Conservation (phyloP, 2,888 invertebrate species). For the Quadroppia sp. region DNA sequence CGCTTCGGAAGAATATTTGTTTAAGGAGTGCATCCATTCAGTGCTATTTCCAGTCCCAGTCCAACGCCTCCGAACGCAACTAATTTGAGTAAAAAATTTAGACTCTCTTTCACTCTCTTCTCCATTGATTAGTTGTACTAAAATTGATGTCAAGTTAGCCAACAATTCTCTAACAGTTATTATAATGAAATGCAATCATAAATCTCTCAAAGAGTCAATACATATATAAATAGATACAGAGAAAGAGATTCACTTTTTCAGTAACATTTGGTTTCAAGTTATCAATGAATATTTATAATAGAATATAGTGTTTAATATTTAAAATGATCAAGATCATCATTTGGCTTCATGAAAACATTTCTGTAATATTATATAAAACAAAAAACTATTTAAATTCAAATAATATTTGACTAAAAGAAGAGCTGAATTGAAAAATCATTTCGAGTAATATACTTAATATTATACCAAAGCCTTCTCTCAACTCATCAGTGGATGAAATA, state of each 20-base stretch:
- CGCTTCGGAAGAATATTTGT: constrained; percentile 13
- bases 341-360: too few relatives aligned
- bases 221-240: neutral
- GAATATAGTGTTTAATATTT: too few relatives aligned
- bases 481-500: constrained; percentile 14
- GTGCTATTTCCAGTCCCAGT: neutral
- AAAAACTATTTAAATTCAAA: neutral
- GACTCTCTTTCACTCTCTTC: neutral
- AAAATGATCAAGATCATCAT: too few relatives aligned
- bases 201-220: constrained; percentile 29
- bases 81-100: neutral
- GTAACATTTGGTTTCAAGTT: too few relatives aligned
- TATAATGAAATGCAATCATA: constrained; percentile 13
- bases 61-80: constrained; percentile 6
- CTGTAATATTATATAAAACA: neutral
- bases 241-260: neutral
- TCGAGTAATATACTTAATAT: neutral
- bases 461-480: neutral
- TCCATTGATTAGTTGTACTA: constrained; percentile 26
- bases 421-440: neutral
- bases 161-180: constrained; percentile 26
- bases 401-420: constrained; percentile 1
- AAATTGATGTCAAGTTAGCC: constrained; percentile 23
- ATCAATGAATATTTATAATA: too few relatives aligned
- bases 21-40: constrained; percentile 24